Conservation (phyloP, 2,797 vertebrate species). For the Hippocampus kuda region DNA sequence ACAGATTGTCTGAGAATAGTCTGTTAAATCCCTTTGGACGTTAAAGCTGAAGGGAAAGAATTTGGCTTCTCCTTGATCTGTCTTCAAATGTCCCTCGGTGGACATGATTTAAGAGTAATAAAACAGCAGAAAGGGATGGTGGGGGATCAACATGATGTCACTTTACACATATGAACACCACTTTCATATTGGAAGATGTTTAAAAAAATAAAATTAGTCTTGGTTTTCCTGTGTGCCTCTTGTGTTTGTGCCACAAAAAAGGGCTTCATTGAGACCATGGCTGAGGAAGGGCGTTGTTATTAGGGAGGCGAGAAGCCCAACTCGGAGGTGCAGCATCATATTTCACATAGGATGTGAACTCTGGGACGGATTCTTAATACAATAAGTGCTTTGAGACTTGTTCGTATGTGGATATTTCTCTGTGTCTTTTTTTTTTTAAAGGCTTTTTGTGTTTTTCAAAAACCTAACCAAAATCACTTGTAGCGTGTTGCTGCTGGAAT, state of each 20-base stretch:
- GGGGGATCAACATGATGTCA: slow-evolving; percentile 50
- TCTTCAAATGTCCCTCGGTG: slow-evolving; percentile 53
- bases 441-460: slow-evolving; percentile 43
- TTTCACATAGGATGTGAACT: slow-evolving; percentile 51
- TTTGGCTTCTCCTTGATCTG: slow-evolving; percentile 57
- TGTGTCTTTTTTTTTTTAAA: slow-evolving; percentile 25
- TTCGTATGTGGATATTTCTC: slow-evolving; percentile 68
- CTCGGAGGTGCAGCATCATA: slow-evolving; percentile 39
- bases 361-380: slow-evolving; percentile 63
- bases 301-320: slow-evolving; percentile 29
- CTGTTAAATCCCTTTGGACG: slow-evolving; percentile 65
- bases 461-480: slow-evolving; percentile 71
- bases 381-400: slow-evolving; percentile 68
- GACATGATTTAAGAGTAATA: slow-evolving; percentile 58
- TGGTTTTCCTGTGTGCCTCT: slow-evolving; percentile 4
- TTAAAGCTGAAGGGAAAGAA: slow-evolving; percentile 53
- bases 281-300: slow-evolving; percentile 30
- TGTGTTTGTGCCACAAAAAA: slow-evolving; percentile 23
- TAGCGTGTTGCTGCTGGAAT: slow-evolving; percentile 67
- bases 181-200: slow-evolving; percentile 24
- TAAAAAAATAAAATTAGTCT: not conserved
- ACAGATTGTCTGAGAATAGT: slow-evolving; percentile 60
- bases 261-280: slow-evolving; percentile 26
- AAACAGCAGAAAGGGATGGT: slow-evolving; percentile 51
- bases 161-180: slow-evolving; percentile 42